These are phyloP conservation scores for Oreortyx pictus DNA, from an alignment of 2,797 vertebrate species.

Conservation along the genomic window DNA sequence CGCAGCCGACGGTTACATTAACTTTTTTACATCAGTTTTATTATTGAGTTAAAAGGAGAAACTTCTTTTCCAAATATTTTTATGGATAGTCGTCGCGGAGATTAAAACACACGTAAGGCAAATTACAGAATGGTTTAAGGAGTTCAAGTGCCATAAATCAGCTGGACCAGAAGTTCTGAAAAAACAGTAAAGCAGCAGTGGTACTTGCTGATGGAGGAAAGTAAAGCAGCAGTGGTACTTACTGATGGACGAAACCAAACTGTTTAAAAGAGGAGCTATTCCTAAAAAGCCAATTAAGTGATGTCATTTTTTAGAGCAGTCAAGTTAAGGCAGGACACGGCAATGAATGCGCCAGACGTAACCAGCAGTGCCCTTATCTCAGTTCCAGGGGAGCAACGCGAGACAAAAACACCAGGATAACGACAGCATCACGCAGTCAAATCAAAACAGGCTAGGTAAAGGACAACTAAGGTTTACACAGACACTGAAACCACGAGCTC, in stretches of 20 bases:
- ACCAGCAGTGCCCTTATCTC: constrained; percentile 15
- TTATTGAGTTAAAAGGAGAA: background rate
- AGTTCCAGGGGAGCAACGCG: background rate
- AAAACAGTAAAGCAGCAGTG: background rate
- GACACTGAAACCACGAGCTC: constrained; percentile 5
- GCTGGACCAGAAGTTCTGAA: background rate
- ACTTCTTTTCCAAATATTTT: constrained; percentile 15
- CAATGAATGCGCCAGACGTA: background rate
- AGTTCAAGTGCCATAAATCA: background rate
- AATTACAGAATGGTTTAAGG: background rate
- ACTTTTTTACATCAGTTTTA: background rate
- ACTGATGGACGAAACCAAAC: background rate
- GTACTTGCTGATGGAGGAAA: background rate
- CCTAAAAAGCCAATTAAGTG: constrained; percentile 14
- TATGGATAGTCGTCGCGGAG: background rate
- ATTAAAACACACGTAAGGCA: background rate
- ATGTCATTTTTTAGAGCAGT: background rate
- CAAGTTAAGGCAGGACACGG: background rate
- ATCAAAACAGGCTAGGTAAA: background rate
- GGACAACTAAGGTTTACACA: background rate
- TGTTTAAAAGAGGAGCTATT: background rate
- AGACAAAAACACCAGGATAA: background rate
- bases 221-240: background rate
- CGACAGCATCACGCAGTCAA: background rate
- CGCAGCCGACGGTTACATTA: background rate